Evolutionary conservation across 2,113 vertebrate species (phyloP).

Genomic region (Sardina pilchardus): DNA sequence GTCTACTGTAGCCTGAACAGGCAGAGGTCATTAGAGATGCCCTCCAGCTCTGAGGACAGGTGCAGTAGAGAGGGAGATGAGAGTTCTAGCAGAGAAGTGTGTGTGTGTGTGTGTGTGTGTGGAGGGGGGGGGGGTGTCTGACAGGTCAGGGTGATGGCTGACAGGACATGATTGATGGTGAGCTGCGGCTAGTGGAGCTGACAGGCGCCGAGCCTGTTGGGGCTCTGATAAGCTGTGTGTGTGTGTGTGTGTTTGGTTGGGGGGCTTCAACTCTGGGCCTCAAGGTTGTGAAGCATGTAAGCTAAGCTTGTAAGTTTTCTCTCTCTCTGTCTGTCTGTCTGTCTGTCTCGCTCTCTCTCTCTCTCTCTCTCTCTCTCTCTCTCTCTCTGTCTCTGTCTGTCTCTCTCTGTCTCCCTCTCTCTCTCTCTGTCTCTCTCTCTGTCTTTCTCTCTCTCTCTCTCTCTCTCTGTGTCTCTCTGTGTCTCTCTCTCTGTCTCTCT

Average conservation of each 20-base stretch:
- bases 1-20: background rate
- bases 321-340: too few species aligned
- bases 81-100: background rate
- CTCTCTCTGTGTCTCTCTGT: background rate
- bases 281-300: background rate
- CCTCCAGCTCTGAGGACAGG: background rate
- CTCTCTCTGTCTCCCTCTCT: slow-evolving; percentile 22
- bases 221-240: slow-evolving; percentile 10
- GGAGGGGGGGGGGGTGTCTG: background rate
- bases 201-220: background rate
- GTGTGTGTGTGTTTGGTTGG: background rate
- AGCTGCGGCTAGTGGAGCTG: background rate
- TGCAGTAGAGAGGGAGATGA: background rate
- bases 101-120: background rate
- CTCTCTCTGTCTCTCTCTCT: slow-evolving; percentile 7
- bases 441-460: background rate
- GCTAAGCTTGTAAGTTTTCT: background rate
- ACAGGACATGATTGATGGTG: slow-evolving; percentile 4
- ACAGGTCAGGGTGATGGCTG: slow-evolving; percentile 1
- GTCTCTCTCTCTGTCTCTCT: background rate
- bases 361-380: background rate
- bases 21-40: background rate
- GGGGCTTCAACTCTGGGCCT: background rate
- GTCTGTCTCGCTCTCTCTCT: background rate
- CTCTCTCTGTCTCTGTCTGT: background rate